Base-by-base conservation (phyloP, 2,113 vertebrate genomes). In the Catharus bicknelli region DNA sequence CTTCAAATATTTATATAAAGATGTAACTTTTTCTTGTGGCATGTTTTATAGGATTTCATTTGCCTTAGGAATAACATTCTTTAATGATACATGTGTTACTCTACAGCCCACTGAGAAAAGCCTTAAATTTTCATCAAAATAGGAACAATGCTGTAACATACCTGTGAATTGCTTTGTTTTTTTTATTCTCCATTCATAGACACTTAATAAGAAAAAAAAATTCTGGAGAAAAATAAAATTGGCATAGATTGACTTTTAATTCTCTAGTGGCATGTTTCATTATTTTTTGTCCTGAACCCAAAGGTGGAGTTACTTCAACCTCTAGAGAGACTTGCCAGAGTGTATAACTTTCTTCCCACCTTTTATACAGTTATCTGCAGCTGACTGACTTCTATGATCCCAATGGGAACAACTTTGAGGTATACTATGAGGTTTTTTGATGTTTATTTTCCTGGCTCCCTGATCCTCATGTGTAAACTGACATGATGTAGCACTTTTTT, bases 301-400 rank as follows among this genome's bases (percentile, higher is more conserved):
- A 82, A 70, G 12, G 26, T 68, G 58, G 55, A 86, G 25, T 66
- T 53, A 57, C 47, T 55, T 63, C 51, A 86, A 8, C 11, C 34
- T 57, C 34, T 58, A 83, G 23, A 66, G 68, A 79, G 61, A 61
- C 11, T 90, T 95, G 42, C 81, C 13, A 81, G 72, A 91, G 18
- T 64, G 36, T 45, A 84, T 96, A 92, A 94, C 48, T 80, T 94
- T 95, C 85, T 94, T 76, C 45, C 79, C 58, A 40, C 67, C 64
- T 95, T 57, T 96, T 91, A 82, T 83, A 92, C 50, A 67, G 72
- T 94, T 61, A 89, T 92, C 83, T 90, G 58, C 67, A 95, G 85
- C 55, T 91, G 75, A 83, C 62, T 84, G 90, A 54, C 78, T 95
- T 95, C 94, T 81, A 92, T 67, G 74, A 93, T 63, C 20, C 42